A percentile compares a stretch with the other conserved stretches of the same genome.
Evolutionary conservation across 2,888 invertebrate species (phyloP).

Genomic region (Phlogophora meticulosa): DNA sequence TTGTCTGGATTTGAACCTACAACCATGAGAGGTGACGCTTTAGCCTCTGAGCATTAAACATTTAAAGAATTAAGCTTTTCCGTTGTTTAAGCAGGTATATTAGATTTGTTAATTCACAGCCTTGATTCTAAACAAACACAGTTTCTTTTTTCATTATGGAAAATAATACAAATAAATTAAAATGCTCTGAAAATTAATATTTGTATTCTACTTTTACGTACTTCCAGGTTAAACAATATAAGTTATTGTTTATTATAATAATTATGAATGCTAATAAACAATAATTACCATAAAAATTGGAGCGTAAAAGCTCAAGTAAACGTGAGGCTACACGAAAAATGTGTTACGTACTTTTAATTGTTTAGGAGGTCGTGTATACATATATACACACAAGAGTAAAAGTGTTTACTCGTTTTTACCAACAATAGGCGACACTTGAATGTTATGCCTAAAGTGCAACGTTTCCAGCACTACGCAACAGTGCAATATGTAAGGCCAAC

Average conservation of each 20-base stretch:
- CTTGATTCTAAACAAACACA: conserved; percentile 20
- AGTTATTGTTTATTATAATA: conserved; percentile 11
- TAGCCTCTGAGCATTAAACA: too few relatives aligned
- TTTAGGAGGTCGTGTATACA: conserved; percentile 18
- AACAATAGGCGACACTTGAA: too few relatives aligned
- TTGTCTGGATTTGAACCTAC: too few relatives aligned
- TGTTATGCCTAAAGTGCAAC: too few relatives aligned
- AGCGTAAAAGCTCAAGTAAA: conserved; percentile 31
- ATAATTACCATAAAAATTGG: conserved; percentile 40
- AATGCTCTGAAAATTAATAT: conserved; percentile 3
- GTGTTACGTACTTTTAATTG: conserved; percentile 11
- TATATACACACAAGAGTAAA: too few relatives aligned
- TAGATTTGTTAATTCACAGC: too few relatives aligned
- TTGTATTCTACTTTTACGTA: conserved; percentile 13
- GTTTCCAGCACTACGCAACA: too few relatives aligned
- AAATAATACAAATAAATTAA: neutral
- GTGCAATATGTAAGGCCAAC: too few relatives aligned
- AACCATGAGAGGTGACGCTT: too few relatives aligned
- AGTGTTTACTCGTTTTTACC: too few relatives aligned
- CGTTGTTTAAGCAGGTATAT: too few relatives aligned
- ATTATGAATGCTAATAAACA: conserved; percentile 21
- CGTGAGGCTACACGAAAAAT: conserved; percentile 5
- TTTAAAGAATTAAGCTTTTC: too few relatives aligned
- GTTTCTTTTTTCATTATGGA: conserved; percentile 5
- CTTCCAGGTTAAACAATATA: conserved; percentile 21